These are phyloP conservation scores for Cotesia congregata DNA, from an alignment of 2,888 invertebrate genomes.

Conservation along the genomic window DNA sequence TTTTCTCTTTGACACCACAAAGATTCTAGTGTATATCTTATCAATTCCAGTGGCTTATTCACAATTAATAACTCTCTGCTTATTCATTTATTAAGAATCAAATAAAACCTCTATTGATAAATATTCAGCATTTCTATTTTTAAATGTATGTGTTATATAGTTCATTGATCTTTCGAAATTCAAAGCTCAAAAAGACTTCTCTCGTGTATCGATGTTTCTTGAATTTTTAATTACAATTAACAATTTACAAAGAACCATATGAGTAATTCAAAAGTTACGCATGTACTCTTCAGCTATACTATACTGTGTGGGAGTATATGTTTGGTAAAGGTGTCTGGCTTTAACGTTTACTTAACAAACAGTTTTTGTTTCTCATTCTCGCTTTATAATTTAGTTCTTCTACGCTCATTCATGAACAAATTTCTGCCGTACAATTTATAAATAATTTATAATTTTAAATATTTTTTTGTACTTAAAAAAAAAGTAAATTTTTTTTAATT, in stretches of 20 bases:
- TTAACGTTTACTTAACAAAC: conserved; percentile 25
- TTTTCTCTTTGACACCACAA: conserved; percentile 37
- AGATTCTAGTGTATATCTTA: conserved; percentile 32
- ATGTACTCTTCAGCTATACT: neutral
- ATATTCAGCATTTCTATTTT: neutral
- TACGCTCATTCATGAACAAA: conserved; percentile 10
- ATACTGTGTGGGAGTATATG: conserved; percentile 14
- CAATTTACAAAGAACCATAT: conserved; percentile 13
- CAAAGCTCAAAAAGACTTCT: neutral
- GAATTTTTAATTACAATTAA: conserved; percentile 25
- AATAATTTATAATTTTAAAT: neutral
- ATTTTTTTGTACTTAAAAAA: neutral
- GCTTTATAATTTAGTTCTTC: conserved; percentile 9
- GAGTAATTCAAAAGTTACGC: conserved; percentile 8
- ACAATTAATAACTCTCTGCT: neutral
- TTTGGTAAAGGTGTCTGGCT: conserved; percentile 29
- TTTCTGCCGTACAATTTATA: conserved; percentile 12
- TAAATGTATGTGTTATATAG: neutral
- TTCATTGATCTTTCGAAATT: neutral
- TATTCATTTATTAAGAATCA: neutral
- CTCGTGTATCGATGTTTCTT: conserved; percentile 9
- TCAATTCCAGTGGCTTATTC: neutral
- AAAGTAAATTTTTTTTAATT: neutral
- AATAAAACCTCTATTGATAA: neutral
- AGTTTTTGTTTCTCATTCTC: conserved; percentile 5